phyloP scores from a whole-genome alignment of 2,113 vertebrate genomes.

The Varanus salvator region DNA sequence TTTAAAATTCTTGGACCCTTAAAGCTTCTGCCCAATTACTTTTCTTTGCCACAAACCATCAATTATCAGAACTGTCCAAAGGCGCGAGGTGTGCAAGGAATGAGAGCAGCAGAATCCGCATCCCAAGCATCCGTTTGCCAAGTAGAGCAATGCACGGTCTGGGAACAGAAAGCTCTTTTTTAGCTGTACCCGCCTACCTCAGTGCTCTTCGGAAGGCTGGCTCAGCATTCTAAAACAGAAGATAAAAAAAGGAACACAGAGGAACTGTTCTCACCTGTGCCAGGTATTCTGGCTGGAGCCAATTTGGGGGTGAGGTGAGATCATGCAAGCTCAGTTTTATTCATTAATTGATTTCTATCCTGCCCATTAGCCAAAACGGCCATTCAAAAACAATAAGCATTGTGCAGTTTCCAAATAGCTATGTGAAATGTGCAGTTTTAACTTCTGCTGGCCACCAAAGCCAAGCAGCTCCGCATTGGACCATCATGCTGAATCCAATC shows the following conservation, averaged over 20 bases:
- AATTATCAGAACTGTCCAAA: slow-evolving; percentile 16
- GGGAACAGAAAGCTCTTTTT: neutral
- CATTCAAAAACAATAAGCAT: too few species aligned
- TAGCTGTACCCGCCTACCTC: slow-evolving; percentile 19
- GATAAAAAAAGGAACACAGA: neutral
- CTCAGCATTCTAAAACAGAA: neutral
- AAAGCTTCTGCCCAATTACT: slow-evolving; percentile 21
- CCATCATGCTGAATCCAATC: too few species aligned
- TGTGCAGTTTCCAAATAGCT: neutral
- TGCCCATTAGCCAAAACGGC: too few species aligned
- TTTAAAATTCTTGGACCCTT: slow-evolving; percentile 1
- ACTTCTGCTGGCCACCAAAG: neutral
- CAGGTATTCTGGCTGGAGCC: neutral
- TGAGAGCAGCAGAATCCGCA: neutral
- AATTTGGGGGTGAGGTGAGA: neutral
- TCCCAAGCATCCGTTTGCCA: slow-evolving; percentile 19
- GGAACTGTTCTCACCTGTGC: neutral
- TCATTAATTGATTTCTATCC: too few species aligned
- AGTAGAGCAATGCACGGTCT: neutral
- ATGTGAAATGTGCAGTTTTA: neutral
- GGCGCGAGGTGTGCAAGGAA: slow-evolving; percentile 19
- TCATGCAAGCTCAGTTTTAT: too few species aligned
- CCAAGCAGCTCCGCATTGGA: neutral
- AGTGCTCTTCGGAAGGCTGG: neutral
- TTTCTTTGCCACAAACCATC: slow-evolving; percentile 21